Percentiles rank a stretch among this genome's conserved stretches.
Conservation (phyloP, 2,888 invertebrate genomes). For the Margaritifera margaritifera region DNA sequence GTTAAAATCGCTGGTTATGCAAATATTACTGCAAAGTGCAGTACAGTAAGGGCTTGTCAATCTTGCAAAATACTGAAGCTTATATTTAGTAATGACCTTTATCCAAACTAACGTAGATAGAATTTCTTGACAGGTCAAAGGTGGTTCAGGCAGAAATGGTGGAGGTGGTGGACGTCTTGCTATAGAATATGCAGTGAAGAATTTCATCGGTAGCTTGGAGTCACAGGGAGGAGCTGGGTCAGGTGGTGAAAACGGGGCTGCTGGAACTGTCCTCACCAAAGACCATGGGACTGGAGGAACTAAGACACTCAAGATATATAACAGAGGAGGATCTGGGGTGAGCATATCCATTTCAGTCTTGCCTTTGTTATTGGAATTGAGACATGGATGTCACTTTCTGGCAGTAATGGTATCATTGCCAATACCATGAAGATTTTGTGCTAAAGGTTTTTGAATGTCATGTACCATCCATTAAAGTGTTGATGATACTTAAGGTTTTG, state of each 20-base stretch:
- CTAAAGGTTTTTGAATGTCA: too few species aligned
- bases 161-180: conserved; percentile 55
- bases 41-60: too few species aligned
- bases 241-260: conserved; percentile 52
- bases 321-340: conserved; percentile 48
- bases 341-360: conserved; percentile 1
- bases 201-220: conserved; percentile 41
- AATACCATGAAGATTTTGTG: too few species aligned
- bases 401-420: too few species aligned
- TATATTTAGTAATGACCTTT: neutral
- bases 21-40: too few species aligned
- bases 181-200: conserved; percentile 32
- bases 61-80: too few species aligned
- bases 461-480: too few species aligned
- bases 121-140: conserved; percentile 40
- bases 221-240: conserved; percentile 46
- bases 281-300: conserved; percentile 24
- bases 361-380: too few species aligned
- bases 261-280: conserved; percentile 52
- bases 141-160: conserved; percentile 51
- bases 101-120: neutral
- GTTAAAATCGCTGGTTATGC: too few species aligned
- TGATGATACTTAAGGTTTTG: too few species aligned
- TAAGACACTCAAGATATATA: conserved; percentile 46
- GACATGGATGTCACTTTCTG: too few species aligned